Evolutionary conservation across 2,113 vertebrate species (phyloP).

Genomic region (Albula glossodonta): DNA sequence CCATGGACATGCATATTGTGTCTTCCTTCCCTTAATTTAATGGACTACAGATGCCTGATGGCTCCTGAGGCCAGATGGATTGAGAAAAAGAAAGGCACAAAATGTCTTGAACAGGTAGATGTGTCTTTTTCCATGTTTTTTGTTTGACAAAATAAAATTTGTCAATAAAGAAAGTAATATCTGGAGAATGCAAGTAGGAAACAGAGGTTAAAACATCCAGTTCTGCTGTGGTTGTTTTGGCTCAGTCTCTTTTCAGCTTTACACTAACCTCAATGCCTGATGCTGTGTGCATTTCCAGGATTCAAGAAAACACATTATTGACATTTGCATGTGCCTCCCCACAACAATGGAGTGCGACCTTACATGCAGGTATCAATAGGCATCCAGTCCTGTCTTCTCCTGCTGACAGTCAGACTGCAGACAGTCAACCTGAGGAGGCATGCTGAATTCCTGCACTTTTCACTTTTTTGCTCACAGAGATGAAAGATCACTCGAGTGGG

Average conservation of each 20-base stretch:
- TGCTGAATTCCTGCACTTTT: no score
- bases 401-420: neutral
- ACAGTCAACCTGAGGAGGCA: neutral
- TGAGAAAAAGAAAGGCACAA: neutral
- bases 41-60: neutral
- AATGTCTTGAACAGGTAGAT: no score
- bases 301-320: neutral
- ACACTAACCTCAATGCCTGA: neutral
- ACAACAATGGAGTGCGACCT: neutral
- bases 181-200: neutral
- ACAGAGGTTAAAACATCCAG: neutral
- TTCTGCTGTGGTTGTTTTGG: neutral
- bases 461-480: no score
- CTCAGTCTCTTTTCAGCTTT: neutral
- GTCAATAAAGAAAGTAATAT: neutral
- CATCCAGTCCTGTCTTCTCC: neutral
- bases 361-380: neutral
- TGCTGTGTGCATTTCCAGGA: neutral
- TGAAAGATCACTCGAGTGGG: no score
- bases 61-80: neutral
- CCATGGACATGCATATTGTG: neutral
- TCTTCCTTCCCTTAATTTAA: neutral
- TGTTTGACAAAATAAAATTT: neutral
- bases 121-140: neutral
- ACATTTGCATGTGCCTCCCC: neutral